Evolutionary conservation across 2,797 vertebrate genomes (phyloP).

Genomic region (Micropoecilia bifurca): DNA sequence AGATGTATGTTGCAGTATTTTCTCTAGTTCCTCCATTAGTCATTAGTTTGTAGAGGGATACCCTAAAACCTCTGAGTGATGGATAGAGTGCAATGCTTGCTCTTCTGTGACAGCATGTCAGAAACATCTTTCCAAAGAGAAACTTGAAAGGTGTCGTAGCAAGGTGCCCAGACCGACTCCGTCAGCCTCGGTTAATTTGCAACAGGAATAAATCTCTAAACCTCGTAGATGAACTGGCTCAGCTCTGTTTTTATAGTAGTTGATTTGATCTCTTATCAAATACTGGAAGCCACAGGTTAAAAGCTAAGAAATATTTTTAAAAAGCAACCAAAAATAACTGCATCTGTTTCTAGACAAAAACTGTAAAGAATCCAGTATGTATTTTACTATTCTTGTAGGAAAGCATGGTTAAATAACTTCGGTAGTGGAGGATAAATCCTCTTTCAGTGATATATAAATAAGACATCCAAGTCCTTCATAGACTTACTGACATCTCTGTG

Average conservation of each 20-base stretch:
- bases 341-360: neutral
- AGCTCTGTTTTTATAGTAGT: neutral
- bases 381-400: neutral
- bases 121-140: neutral
- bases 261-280: neutral
- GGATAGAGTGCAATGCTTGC: neutral
- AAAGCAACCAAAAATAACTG: neutral
- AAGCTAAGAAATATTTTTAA: neutral
- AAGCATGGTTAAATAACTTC: neutral
- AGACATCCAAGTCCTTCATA: slow-evolving; percentile 10
- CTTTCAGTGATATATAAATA: neutral
- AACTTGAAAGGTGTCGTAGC: neutral
- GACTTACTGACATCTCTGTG: slow-evolving; percentile 54
- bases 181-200: neutral
- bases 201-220: neutral
- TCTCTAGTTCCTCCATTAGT: neutral
- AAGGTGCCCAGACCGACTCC: neutral
- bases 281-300: neutral
- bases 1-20: neutral
- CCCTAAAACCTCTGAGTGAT: neutral
- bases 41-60: neutral
- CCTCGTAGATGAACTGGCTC: neutral
- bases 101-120: neutral
- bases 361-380: neutral
- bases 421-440: neutral